These are phyloP conservation scores for Neoscelio sp. DNA, from an alignment of 2,888 invertebrate species.

Conservation along the genomic window DNA sequence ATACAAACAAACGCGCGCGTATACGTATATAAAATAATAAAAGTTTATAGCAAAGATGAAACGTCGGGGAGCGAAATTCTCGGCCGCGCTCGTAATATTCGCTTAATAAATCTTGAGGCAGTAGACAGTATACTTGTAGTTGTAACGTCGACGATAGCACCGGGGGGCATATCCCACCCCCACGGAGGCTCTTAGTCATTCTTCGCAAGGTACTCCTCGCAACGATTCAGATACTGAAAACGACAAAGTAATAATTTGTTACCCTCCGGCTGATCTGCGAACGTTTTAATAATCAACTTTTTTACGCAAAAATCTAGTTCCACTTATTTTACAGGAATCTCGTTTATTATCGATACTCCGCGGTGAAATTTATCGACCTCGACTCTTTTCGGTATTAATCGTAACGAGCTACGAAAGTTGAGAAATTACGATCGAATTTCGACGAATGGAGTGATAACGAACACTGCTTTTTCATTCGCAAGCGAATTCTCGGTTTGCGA, in stretches of 20 bases:
- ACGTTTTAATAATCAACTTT: slow-evolving; percentile 67
- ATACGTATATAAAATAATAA: slow-evolving; percentile 52
- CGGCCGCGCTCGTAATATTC: slow-evolving; percentile 63
- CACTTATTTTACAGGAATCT: slow-evolving; percentile 53
- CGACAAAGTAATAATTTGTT: slow-evolving; percentile 69
- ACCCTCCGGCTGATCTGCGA: slow-evolving; percentile 66
- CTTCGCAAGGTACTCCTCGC: slow-evolving; percentile 66
- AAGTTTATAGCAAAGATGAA: slow-evolving; percentile 62
- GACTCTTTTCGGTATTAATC: slow-evolving; percentile 21
- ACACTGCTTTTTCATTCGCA: slow-evolving; percentile 2
- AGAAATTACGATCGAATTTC: slow-evolving; percentile 31
- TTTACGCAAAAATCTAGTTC: slow-evolving; percentile 56
- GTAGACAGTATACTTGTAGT: slow-evolving; percentile 62
- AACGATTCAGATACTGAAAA: slow-evolving; percentile 67
- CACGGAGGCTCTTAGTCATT: slow-evolving; percentile 63
- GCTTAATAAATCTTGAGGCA: slow-evolving; percentile 67
- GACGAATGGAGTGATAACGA: slow-evolving; percentile 43
- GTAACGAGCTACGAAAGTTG: slow-evolving; percentile 3
- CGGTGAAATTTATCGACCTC: slow-evolving; percentile 48
- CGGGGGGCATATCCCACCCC: slow-evolving; percentile 66
- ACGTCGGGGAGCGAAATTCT: slow-evolving; percentile 57
- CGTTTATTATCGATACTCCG: slow-evolving; percentile 57
- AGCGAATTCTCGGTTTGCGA: too few species aligned
- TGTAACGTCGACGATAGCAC: slow-evolving; percentile 66
- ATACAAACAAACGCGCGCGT: not conserved